phyloP scores from a whole-genome alignment of 2,888 invertebrate species.

The Heliconius charithonia region DNA sequence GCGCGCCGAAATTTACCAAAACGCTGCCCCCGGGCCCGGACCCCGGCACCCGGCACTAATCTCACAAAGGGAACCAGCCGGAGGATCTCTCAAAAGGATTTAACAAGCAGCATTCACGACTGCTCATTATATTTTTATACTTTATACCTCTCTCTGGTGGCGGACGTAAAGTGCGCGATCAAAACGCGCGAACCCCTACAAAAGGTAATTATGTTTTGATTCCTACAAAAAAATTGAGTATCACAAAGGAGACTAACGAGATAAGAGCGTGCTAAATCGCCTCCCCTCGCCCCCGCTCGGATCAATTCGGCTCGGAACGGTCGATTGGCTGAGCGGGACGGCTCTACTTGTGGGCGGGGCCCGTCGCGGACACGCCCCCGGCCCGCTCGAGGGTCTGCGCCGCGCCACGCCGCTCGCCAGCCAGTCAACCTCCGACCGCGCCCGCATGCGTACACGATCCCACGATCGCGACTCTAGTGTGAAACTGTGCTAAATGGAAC shows the following conservation, averaged over 20 bases:
- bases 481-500: conserved; percentile 80
- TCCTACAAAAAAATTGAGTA: conserved; percentile 81
- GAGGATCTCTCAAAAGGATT: conserved; percentile 79
- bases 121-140: conserved; percentile 84
- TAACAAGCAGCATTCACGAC: conserved; percentile 81
- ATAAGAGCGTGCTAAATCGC: conserved; percentile 84
- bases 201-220: conserved; percentile 85
- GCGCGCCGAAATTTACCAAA: conserved; percentile 63
- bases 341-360: conserved; percentile 55
- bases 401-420: conserved; percentile 54
- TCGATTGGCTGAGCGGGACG: conserved; percentile 79
- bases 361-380: conserved; percentile 54
- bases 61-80: conserved; percentile 71
- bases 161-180: conserved; percentile 81
- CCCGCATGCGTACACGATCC: conserved; percentile 81
- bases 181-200: conserved; percentile 83
- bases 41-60: conserved; percentile 65
- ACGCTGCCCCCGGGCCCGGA: conserved; percentile 50
- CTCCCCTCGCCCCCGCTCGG: conserved; percentile 75
- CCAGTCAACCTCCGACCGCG: conserved; percentile 81
- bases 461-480: conserved; percentile 68
- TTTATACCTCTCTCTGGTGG: conserved; percentile 76
- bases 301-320: conserved; percentile 75
- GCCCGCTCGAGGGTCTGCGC: conserved; percentile 61
- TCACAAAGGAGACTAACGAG: conserved; percentile 84